phyloP scores from a whole-genome alignment of 2,797 vertebrate species.

The Bovichtus diacanthus region DNA sequence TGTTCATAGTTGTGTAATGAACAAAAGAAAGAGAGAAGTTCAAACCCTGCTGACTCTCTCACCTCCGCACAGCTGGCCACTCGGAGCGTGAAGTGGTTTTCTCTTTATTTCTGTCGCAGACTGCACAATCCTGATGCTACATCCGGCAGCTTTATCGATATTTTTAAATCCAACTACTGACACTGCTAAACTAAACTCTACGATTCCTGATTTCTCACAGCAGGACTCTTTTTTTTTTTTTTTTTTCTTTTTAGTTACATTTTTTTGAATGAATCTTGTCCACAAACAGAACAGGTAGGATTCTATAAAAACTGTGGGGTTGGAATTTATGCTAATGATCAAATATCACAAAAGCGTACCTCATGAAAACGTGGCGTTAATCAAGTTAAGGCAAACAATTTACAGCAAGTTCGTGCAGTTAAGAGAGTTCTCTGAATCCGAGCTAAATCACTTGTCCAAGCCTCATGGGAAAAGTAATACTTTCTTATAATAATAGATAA shows the following conservation, averaged over 20 bases:
- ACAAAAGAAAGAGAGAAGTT: not conserved
- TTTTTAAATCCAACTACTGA: not conserved
- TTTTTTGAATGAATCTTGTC: not conserved
- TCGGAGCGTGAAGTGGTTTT: no score
- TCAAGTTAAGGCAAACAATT: not conserved
- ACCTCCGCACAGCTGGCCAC: no score
- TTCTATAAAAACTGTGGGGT: not conserved
- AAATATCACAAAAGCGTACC: not conserved
- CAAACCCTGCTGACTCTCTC: no score
- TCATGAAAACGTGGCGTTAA: not conserved
- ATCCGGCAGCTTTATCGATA: no score
- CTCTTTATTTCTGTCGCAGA: not conserved
- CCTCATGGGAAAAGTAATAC: not conserved
- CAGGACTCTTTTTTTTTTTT: not conserved
- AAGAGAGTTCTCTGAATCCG: not conserved
- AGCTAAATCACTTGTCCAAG: no score
- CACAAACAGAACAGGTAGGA: not conserved
- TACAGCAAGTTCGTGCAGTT: not conserved
- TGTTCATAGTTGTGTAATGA: not conserved
- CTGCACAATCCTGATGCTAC: no score
- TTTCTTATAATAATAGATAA: not conserved
- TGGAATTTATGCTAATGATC: not conserved
- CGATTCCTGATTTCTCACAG: not conserved
- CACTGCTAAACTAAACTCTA: not conserved
- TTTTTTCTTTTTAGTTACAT: not conserved